Percentiles rank a stretch among this genome's conserved stretches.
These are phyloP conservation scores for Sitodiplosis mosellana DNA, from an alignment of 1,140 invertebrate genomes.

Conservation along the genomic window DNA sequence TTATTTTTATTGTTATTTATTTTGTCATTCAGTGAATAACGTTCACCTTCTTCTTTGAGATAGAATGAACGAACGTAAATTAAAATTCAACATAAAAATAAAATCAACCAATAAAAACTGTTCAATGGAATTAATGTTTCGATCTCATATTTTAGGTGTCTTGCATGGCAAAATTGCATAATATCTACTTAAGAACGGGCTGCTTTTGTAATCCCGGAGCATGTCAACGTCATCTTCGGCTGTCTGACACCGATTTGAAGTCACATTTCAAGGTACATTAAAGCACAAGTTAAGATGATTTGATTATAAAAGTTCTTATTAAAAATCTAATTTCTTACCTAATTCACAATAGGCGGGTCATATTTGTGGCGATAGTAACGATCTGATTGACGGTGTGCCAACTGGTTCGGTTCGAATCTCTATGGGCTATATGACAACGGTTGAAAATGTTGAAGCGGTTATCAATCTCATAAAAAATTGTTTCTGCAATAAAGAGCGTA, in stretches of 20 bases:
- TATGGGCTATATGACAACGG: conserved; percentile 80
- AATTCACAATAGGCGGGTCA: conserved; percentile 79
- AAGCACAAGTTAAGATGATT: background rate
- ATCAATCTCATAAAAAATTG: conserved; percentile 55
- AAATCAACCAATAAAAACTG: too few relatives aligned
- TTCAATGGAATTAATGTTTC: too few relatives aligned
- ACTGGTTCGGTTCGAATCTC: conserved; percentile 84
- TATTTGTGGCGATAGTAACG: conserved; percentile 76
- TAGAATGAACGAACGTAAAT: background rate
- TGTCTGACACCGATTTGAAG: conserved; percentile 49
- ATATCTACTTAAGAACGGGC: conserved; percentile 75
- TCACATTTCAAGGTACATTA: conserved; percentile 49
- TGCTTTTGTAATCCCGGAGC: conserved; percentile 96
- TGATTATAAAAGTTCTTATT: background rate
- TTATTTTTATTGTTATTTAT: background rate
- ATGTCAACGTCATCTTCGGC: conserved; percentile 63
- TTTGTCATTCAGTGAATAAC: background rate
- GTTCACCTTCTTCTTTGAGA: background rate
- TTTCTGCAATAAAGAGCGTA: conserved; percentile 7
- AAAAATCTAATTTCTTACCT: conserved; percentile 11
- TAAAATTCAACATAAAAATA: too few relatives aligned
- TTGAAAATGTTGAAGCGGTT: conserved; percentile 49
- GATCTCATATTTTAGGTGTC: conserved; percentile 43
- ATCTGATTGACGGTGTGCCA: conserved; percentile 74
- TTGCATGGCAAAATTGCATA: conserved; percentile 70